These are phyloP conservation scores for Coelopa frigida DNA, from an alignment of 1,140 invertebrate species.

Conservation along the genomic window DNA sequence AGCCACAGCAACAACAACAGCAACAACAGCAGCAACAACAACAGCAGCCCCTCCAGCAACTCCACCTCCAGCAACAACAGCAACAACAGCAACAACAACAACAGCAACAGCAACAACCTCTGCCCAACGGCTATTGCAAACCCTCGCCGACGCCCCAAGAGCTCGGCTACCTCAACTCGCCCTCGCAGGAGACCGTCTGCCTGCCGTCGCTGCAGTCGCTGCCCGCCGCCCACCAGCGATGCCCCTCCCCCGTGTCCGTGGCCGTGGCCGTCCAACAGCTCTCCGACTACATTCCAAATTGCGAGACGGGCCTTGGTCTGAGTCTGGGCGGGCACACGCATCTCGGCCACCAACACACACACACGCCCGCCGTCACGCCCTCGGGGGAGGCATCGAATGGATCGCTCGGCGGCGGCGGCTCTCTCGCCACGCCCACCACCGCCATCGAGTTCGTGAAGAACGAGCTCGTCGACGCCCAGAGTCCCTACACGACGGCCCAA, in stretches of 20 bases:
- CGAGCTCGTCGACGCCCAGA: conserved; percentile 38
- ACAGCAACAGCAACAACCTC: conserved; percentile 15
- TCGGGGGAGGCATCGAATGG: conserved; percentile 13
- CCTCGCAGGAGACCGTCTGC: conserved; percentile 28
- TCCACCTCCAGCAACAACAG: conserved; percentile 16
- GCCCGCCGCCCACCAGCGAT: conserved; percentile 9
- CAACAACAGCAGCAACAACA: conserved; percentile 12
- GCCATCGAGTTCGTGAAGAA: conserved; percentile 42
- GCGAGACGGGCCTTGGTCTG: conserved; percentile 16
- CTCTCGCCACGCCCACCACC: conserved; percentile 19
- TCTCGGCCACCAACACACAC: conserved; percentile 3
- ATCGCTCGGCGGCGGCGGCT: conserved; percentile 1
- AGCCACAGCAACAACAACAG: conserved; percentile 14
- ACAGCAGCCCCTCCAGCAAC: conserved; percentile 11
- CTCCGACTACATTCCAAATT: conserved; percentile 24
- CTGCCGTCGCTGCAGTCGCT: conserved; percentile 13
- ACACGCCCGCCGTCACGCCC: conserved; percentile 11
- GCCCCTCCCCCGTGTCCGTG: background rate
- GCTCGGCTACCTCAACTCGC: conserved; percentile 32
- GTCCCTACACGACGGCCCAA: conserved; percentile 38
- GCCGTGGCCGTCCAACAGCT: conserved; percentile 8
- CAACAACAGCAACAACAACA: conserved; percentile 8
- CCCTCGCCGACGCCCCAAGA: conserved; percentile 39
- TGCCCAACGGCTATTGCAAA: conserved; percentile 41
- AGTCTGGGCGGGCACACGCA: no score